phyloP scores from a whole-genome alignment of 2,113 vertebrate species.

The Piprites chloris region DNA sequence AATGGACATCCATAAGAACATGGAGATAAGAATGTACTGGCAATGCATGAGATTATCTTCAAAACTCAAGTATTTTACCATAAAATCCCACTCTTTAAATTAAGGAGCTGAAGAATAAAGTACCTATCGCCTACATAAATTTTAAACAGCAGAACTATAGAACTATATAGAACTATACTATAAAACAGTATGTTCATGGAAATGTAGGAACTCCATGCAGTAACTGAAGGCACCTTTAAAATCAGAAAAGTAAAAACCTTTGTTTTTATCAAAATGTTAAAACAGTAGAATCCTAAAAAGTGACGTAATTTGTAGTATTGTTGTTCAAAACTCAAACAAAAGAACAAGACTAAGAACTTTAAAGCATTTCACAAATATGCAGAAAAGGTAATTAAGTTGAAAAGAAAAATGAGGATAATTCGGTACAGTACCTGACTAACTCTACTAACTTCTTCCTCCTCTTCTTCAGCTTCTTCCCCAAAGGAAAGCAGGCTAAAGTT shows the following conservation, averaged over 20 bases:
- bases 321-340: background rate
- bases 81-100: background rate
- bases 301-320: background rate
- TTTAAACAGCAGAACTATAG: background rate
- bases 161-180: background rate
- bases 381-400: background rate
- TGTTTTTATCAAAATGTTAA: background rate
- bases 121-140: background rate
- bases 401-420: background rate
- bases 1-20: background rate
- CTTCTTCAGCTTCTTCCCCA: slow-evolving; percentile 97
- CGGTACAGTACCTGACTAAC: slow-evolving; percentile 87
- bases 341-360: background rate
- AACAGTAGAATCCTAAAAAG: background rate
- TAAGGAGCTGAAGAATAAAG: background rate
- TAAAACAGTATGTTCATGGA: background rate
- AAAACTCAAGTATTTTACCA: background rate
- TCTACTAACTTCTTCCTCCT: slow-evolving; percentile 92
- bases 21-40: background rate
- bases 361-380: background rate
- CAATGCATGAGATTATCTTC: background rate
- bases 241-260: background rate
- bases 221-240: background rate
- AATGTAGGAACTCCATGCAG: background rate
- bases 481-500: slow-evolving; percentile 97